phyloP scores from a whole-genome alignment of 1,140 invertebrate species.

The Drosophila ohnishii region DNA sequence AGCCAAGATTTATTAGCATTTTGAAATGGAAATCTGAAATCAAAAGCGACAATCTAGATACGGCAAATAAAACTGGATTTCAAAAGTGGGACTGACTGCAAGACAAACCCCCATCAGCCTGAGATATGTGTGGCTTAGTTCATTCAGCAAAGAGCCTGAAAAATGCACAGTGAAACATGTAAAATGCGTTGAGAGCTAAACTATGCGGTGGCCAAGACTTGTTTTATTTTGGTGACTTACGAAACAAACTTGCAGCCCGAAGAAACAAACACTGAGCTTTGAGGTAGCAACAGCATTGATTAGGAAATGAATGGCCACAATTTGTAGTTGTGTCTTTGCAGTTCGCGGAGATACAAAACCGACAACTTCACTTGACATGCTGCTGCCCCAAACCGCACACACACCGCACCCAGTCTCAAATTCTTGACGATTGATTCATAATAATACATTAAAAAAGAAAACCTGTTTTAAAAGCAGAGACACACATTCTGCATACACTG shows the following conservation, averaged over 20 bases:
- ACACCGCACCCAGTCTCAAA: slow-evolving; percentile 60
- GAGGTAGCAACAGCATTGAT: slow-evolving; percentile 45
- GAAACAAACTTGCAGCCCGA: slow-evolving; percentile 35
- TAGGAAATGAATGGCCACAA: slow-evolving; percentile 57
- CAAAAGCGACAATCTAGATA: slow-evolving; percentile 69
- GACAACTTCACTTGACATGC: slow-evolving; percentile 50
- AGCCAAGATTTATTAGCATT: slow-evolving; percentile 62
- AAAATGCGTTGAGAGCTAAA: slow-evolving; percentile 62
- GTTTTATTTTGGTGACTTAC: slow-evolving; percentile 38
- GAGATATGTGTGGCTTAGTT: slow-evolving; percentile 28
- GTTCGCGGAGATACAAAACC: slow-evolving; percentile 27
- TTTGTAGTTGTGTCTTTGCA: slow-evolving; percentile 49
- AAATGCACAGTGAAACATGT: slow-evolving; percentile 53
- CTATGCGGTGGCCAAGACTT: slow-evolving; percentile 41
- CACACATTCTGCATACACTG: slow-evolving; percentile 43
- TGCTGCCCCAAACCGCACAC: slow-evolving; percentile 45
- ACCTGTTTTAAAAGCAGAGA: slow-evolving; percentile 50
- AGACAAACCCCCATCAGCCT: slow-evolving; percentile 27
- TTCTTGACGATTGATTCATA: slow-evolving; percentile 72
- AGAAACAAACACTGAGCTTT: slow-evolving; percentile 38
- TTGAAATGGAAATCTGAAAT: slow-evolving; percentile 67
- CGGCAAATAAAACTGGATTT: slow-evolving; percentile 41
- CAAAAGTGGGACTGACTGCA: slow-evolving; percentile 14
- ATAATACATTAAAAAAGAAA: slow-evolving; percentile 32
- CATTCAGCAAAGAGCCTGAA: slow-evolving; percentile 47